A percentile compares a stretch with the other conserved stretches of the same genome.
These are phyloP conservation scores for Barbus barbus DNA, from an alignment of 2,113 vertebrate species.

Conservation along the genomic window DNA sequence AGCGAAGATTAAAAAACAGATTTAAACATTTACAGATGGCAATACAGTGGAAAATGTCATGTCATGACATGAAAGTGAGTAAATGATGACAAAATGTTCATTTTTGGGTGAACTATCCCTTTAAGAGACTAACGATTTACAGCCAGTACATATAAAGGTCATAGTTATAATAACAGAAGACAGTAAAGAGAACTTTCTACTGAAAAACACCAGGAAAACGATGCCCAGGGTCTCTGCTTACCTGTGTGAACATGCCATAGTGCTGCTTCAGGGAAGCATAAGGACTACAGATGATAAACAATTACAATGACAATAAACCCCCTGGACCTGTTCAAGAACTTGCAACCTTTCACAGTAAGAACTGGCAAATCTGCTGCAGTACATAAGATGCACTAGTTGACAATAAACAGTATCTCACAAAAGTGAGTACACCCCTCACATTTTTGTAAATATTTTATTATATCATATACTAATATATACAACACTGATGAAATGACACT, in stretches of 20 bases:
- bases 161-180: not conserved
- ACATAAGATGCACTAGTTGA: too few species aligned
- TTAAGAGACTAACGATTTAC: not conserved
- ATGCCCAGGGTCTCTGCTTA: not conserved
- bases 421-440: too few species aligned
- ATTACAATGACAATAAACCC: too few species aligned
- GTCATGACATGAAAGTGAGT: too few species aligned
- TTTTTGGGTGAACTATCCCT: too few species aligned
- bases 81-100: too few species aligned
- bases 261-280: not conserved
- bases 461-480: too few species aligned
- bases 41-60: not conserved
- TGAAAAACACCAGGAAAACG: not conserved
- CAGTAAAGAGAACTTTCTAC: not conserved
- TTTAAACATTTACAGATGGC: not conserved
- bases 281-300: not conserved
- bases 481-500: too few species aligned
- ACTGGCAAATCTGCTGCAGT: too few species aligned
- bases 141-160: too few species aligned
- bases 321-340: not conserved
- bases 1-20: not conserved
- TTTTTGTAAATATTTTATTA: too few species aligned
- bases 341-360: not conserved
- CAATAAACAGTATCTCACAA: too few species aligned
- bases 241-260: not conserved